phyloP scores from a whole-genome alignment of 2,113 vertebrate genomes.

The Tympanuchus pallidicinctus region DNA sequence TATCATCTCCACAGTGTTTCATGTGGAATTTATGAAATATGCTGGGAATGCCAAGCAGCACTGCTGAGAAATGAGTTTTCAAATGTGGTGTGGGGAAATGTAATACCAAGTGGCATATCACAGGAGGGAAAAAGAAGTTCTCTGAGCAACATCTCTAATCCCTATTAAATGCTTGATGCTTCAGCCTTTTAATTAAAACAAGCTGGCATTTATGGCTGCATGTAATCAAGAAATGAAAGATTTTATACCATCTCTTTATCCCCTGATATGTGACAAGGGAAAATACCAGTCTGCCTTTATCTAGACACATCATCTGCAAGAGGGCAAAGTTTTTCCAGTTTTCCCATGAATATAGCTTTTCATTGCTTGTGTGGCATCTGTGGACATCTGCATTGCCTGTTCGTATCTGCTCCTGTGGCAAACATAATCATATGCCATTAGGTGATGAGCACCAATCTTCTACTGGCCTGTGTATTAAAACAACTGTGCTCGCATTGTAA shows the following conservation, averaged over 20 bases:
- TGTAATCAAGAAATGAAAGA: constrained; percentile 71
- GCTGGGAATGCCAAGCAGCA: background rate
- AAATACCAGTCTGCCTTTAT: constrained; percentile 29
- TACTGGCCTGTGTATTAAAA: constrained; percentile 41
- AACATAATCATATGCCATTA: background rate
- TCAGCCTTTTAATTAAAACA: constrained; percentile 87
- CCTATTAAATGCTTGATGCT: constrained; percentile 82
- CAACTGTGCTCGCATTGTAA: constrained; percentile 53
- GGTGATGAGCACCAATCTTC: constrained; percentile 7
- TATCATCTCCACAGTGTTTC: background rate
- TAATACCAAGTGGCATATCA: background rate
- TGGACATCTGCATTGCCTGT: background rate
- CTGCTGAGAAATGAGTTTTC: background rate
- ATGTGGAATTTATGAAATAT: background rate
- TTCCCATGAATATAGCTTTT: background rate
- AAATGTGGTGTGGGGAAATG: fast-evolving
- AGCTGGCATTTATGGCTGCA: constrained; percentile 75
- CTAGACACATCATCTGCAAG: background rate
- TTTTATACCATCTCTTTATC: constrained; percentile 55
- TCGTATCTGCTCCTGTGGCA: constrained; percentile 14
- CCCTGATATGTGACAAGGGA: constrained; percentile 22
- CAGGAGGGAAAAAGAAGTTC: background rate
- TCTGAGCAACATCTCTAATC: constrained; percentile 67
- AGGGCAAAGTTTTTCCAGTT: background rate
- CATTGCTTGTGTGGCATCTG: background rate